phyloP scores from a whole-genome alignment of 2,888 invertebrate genomes.

The Molorchus minor region DNA sequence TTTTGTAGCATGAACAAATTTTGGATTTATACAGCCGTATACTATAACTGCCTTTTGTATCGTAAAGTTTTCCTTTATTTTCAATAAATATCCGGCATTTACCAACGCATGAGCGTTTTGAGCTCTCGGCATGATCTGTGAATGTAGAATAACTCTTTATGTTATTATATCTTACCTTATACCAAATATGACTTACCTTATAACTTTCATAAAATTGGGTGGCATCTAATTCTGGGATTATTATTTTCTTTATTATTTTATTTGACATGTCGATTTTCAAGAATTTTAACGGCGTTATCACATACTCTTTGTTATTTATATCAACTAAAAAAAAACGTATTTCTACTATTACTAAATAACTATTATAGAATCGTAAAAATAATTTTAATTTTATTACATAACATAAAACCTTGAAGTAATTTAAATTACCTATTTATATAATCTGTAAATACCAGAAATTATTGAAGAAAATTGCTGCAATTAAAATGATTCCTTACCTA shows the following conservation, averaged over 20 bases:
- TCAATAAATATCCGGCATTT: slow-evolving; percentile 75
- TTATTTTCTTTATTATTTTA: slow-evolving; percentile 63
- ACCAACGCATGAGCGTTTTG: slow-evolving; percentile 79
- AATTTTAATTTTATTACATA: no score
- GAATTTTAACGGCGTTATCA: slow-evolving; percentile 53
- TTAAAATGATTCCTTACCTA: slow-evolving; percentile 40
- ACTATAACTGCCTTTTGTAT: slow-evolving; percentile 67
- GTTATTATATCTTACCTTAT: slow-evolving; percentile 34
- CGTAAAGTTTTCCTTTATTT: slow-evolving; percentile 63
- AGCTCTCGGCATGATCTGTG: slow-evolving; percentile 74
- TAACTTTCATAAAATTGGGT: slow-evolving; percentile 54
- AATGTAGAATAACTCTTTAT: slow-evolving; percentile 30
- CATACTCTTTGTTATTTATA: slow-evolving; percentile 16
- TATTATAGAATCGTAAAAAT: no score
- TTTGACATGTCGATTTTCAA: slow-evolving; percentile 61
- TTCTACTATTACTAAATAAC: no score
- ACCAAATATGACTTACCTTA: slow-evolving; percentile 49
- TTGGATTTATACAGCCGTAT: slow-evolving; percentile 70
- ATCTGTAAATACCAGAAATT: not conserved
- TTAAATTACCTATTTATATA: no score
- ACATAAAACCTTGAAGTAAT: no score
- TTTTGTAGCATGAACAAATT: slow-evolving; percentile 63
- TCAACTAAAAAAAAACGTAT: slow-evolving; percentile 36
- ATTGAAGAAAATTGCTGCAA: not conserved
- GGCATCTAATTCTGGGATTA: slow-evolving; percentile 62